Conservation (phyloP, 1,140 invertebrate species). For the Aphidius gifuensis region DNA sequence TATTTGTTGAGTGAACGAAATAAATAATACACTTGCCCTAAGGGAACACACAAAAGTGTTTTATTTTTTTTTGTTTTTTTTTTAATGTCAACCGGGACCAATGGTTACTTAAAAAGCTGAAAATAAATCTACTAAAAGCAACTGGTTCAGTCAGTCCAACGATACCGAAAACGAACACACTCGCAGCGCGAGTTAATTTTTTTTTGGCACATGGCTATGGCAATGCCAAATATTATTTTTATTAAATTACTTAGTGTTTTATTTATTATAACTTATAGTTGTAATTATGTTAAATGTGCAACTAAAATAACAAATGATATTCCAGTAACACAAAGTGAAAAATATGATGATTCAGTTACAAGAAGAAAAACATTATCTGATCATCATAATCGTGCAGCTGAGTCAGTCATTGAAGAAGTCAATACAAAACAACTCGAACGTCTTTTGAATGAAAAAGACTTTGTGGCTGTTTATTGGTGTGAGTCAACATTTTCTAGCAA, state of each 20-base stretch:
- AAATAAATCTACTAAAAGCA: too few species aligned
- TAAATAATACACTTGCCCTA: too few species aligned
- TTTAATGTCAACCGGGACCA: too few species aligned
- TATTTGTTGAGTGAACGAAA: too few species aligned
- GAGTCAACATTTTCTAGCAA: conserved; percentile 58
- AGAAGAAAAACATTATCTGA: conserved; percentile 23
- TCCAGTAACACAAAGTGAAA: conserved; percentile 26
- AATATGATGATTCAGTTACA: conserved; percentile 26
- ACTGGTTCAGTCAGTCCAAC: conserved; percentile 50
- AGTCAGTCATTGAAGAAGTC: conserved; percentile 87
- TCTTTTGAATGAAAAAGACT: conserved; percentile 84
- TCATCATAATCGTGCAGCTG: conserved; percentile 51
- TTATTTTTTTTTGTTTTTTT: too few species aligned
- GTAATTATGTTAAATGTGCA: conserved; percentile 25
- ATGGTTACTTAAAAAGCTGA: too few species aligned
- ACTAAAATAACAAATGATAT: conserved; percentile 27
- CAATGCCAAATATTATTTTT: conserved; percentile 34
- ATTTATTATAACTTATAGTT: conserved; percentile 32
- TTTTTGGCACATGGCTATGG: conserved; percentile 38
- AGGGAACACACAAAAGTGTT: too few species aligned
- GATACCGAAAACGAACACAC: conserved; percentile 57
- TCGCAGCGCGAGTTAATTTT: conserved; percentile 46
- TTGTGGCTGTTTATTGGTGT: conserved; percentile 94
- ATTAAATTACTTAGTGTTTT: conserved; percentile 34
- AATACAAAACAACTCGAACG: conserved; percentile 86